These are phyloP conservation scores for Zaprionus davidi DNA, from an alignment of 1,140 invertebrate species.

Conservation along the genomic window DNA sequence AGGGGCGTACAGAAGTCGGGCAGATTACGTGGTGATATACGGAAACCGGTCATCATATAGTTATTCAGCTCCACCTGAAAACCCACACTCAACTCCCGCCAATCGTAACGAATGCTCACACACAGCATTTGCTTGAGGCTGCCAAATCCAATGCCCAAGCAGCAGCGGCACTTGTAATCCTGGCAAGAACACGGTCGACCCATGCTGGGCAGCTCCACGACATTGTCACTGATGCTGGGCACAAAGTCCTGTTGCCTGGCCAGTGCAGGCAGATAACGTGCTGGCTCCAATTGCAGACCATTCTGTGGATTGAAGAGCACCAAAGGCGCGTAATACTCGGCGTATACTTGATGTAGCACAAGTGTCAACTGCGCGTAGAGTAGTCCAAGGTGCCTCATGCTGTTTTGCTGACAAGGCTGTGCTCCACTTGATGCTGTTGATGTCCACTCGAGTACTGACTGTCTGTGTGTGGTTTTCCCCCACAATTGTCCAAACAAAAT, in stretches of 20 bases:
- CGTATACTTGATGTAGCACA: slow-evolving; percentile 13
- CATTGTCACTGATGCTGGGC: slow-evolving; percentile 42
- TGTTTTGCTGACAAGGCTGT: slow-evolving; percentile 31
- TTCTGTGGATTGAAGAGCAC: slow-evolving; percentile 48
- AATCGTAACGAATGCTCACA: slow-evolving; percentile 34
- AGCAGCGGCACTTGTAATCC: slow-evolving; percentile 60
- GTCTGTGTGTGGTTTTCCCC: slow-evolving; percentile 47
- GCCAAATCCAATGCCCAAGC: slow-evolving; percentile 54
- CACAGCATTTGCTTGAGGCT: slow-evolving; percentile 46
- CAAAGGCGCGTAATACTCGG: slow-evolving; percentile 31
- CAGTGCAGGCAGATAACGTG: slow-evolving; percentile 8
- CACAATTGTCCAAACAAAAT: slow-evolving; percentile 74
- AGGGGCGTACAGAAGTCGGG: slow-evolving; percentile 63
- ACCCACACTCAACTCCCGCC: slow-evolving; percentile 35
- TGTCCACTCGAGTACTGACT: slow-evolving; percentile 27
- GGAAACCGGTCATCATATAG: slow-evolving; percentile 40
- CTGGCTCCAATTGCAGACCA: slow-evolving; percentile 36
- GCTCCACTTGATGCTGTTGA: slow-evolving; percentile 35
- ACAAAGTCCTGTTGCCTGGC: not conserved
- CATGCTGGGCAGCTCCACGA: slow-evolving; percentile 56
- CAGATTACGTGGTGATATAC: slow-evolving; percentile 48
- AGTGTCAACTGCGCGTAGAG: slow-evolving; percentile 17
- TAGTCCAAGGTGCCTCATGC: slow-evolving; percentile 46
- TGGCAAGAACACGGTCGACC: slow-evolving; percentile 59
- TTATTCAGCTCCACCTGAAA: slow-evolving; percentile 55